Percentiles rank a stretch among this genome's conserved stretches.
Evolutionary conservation across 2,113 vertebrate species (phyloP).

Genomic region (Motacilla tschutschensis): DNA sequence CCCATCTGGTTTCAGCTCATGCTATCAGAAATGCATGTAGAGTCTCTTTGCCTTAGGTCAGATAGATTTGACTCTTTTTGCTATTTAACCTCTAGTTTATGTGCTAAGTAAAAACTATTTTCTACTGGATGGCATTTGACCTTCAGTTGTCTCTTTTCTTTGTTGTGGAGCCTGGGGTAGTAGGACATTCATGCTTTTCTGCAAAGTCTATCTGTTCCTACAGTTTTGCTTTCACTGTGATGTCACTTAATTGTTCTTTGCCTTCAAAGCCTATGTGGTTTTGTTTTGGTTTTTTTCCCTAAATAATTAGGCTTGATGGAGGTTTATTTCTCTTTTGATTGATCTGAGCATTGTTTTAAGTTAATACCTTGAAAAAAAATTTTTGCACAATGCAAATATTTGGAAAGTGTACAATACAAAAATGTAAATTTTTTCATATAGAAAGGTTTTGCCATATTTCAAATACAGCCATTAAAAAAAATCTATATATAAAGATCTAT

Average conservation of each 20-base stretch:
- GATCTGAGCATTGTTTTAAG: background rate
- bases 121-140: background rate
- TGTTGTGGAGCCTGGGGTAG: background rate
- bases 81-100: background rate
- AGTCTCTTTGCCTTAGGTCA: background rate
- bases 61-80: background rate
- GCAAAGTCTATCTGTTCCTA: background rate
- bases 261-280: background rate
- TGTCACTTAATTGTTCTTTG: background rate
- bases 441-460: background rate
- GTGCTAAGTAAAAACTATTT: background rate
- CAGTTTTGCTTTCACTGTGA: background rate
- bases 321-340: background rate
- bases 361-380: background rate
- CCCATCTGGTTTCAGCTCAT: background rate
- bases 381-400: background rate
- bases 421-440: background rate
- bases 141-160: background rate
- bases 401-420: rapidly evolving
- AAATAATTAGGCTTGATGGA: background rate
- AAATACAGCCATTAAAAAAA: background rate
- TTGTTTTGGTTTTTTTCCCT: background rate
- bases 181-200: background rate
- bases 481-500: background rate
- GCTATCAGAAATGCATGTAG: background rate